Conservation (phyloP, 2,888 invertebrate genomes). For the Anorthoa munda region DNA sequence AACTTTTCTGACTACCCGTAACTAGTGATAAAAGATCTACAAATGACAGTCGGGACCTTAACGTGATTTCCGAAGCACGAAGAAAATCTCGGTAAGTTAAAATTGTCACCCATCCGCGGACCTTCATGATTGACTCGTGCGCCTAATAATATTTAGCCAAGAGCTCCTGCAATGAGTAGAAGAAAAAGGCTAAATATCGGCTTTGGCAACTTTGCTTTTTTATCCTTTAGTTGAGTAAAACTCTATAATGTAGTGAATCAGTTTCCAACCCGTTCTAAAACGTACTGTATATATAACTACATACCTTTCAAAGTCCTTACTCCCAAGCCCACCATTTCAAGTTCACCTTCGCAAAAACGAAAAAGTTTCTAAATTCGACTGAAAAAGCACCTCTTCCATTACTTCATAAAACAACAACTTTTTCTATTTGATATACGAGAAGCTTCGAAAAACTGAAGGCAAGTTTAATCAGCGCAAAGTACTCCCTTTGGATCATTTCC, state of each 20-base stretch:
- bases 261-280: not conserved
- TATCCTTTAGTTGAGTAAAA: not conserved
- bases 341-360: conserved; percentile 10
- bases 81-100: too few relatives aligned
- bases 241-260: not conserved
- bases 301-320: not conserved
- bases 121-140: too few relatives aligned
- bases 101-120: too few relatives aligned
- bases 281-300: not conserved
- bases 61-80: too few relatives aligned
- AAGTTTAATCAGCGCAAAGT: conserved; percentile 66
- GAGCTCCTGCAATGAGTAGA: too few relatives aligned
- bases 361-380: conserved; percentile 19
- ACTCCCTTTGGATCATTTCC: conserved; percentile 55
- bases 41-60: too few relatives aligned
- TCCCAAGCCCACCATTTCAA: conserved; percentile 27
- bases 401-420: conserved; percentile 47
- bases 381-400: conserved; percentile 14
- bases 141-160: too few relatives aligned
- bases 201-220: too few relatives aligned
- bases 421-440: conserved; percentile 58
- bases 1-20: too few relatives aligned
- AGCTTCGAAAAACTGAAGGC: conserved; percentile 51
- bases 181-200: too few relatives aligned
- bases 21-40: too few relatives aligned